Percentiles rank a stretch among this genome's conserved stretches.
phyloP scores from a whole-genome alignment of 1,140 invertebrate species.

The Drosophila malerkotliana region DNA sequence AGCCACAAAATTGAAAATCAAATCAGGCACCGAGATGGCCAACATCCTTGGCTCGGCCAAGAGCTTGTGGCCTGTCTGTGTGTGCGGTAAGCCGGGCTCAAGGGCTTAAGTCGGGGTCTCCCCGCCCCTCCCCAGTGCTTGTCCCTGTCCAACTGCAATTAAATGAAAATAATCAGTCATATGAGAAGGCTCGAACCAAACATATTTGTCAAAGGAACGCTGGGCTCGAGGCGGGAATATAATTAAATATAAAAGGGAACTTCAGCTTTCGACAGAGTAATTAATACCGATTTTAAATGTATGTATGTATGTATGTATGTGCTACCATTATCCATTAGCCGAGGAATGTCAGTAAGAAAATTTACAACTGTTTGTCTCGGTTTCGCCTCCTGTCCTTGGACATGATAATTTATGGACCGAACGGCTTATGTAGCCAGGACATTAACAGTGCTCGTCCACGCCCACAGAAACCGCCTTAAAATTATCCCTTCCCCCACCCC shows the following conservation, averaged over 20 bases:
- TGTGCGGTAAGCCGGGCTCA: neutral
- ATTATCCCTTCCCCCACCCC: neutral
- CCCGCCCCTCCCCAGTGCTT: neutral
- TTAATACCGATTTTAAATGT: conserved; percentile 46
- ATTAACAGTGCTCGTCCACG: conserved; percentile 1
- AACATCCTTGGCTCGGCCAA: conserved; percentile 4
- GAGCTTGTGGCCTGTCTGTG: neutral
- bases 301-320: conserved; percentile 1
- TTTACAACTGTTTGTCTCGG: conserved; percentile 36
- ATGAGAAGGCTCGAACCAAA: neutral
- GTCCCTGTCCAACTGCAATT: neutral
- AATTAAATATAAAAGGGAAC: conserved; percentile 27
- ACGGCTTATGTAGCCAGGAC: conserved; percentile 6
- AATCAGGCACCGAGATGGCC: conserved; percentile 14
- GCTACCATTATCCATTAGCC: conserved; percentile 29
- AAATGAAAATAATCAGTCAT: conserved; percentile 3
- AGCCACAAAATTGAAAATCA: conserved; percentile 39
- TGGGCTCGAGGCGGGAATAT: conserved; percentile 11
- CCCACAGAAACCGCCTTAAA: conserved; percentile 6
- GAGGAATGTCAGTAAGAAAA: conserved; percentile 14
- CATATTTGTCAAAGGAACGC: conserved; percentile 13
- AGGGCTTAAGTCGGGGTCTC: neutral
- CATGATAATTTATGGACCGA: conserved; percentile 34
- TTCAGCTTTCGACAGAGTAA: conserved; percentile 51
- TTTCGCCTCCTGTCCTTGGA: neutral